Percentiles rank a stretch among this genome's conserved stretches.
Evolutionary conservation across 2,888 invertebrate species (phyloP).

Genomic region (Drepana falcataria): DNA sequence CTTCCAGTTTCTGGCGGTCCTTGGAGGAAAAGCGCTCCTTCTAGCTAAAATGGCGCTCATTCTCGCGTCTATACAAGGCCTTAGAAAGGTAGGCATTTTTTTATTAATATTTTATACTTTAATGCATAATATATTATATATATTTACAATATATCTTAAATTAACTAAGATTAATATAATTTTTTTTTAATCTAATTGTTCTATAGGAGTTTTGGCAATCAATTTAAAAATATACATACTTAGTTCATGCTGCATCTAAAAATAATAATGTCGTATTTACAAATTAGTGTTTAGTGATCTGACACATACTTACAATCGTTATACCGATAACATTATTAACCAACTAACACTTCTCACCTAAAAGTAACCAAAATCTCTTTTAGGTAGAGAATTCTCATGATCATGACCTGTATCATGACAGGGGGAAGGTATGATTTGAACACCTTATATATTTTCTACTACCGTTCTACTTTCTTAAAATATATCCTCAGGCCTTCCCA

Average conservation of each 20-base stretch:
- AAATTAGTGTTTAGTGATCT: not conserved
- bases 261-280: too few species aligned
- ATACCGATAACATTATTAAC: slow-evolving; percentile 13
- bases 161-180: too few species aligned
- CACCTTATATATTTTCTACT: slow-evolving; percentile 22
- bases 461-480: too few species aligned
- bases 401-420: slow-evolving; percentile 65
- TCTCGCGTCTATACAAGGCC: slow-evolving; percentile 87
- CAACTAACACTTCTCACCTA: slow-evolving; percentile 25
- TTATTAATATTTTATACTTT: slow-evolving; percentile 4
- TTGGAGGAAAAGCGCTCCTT: slow-evolving; percentile 88
- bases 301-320: not conserved
- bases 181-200: too few species aligned
- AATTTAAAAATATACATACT: too few species aligned
- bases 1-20: slow-evolving; percentile 89
- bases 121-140: slow-evolving; percentile 3
- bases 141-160: not conserved
- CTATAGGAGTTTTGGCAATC: too few species aligned
- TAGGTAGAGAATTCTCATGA: slow-evolving; percentile 68
- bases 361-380: slow-evolving; percentile 52
- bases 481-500: too few species aligned
- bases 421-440: slow-evolving; percentile 61
- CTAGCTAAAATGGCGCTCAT: slow-evolving; percentile 90
- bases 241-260: too few species aligned
- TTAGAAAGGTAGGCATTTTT: slow-evolving; percentile 80